Conservation (phyloP, 2,888 invertebrate genomes). For the Amphimallon solstitiale region DNA sequence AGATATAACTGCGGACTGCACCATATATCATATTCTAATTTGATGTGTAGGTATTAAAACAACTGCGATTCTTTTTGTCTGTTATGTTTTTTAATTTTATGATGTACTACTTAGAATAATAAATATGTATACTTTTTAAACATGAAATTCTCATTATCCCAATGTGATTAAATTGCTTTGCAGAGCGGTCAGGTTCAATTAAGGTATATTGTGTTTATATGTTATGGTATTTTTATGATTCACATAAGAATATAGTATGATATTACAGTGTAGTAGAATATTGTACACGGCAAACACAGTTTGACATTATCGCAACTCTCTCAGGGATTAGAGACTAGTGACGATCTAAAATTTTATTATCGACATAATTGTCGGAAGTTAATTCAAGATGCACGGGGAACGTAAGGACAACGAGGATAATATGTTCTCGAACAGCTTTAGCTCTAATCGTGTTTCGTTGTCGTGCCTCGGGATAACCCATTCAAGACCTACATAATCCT, state of each 20-base stretch:
- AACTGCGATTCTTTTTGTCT: too few species aligned
- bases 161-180: background rate
- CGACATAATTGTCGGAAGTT: conserved; percentile 4
- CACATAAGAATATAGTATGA: background rate
- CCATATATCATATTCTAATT: too few species aligned
- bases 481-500: conserved; percentile 50
- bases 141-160: too few species aligned
- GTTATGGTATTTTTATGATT: conserved; percentile 1
- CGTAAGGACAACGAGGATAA: conserved; percentile 38
- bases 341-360: conserved; percentile 5
- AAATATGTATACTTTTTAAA: too few species aligned
- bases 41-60: too few species aligned
- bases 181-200: background rate
- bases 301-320: background rate
- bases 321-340: background rate
- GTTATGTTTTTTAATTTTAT: too few species aligned
- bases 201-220: background rate
- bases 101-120: too few species aligned
- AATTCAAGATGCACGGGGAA: conserved; percentile 38
- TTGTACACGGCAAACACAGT: background rate
- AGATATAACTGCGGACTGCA: too few species aligned
- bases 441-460: conserved; percentile 55
- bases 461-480: conserved; percentile 52
- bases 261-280: background rate
- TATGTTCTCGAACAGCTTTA: conserved; percentile 51